Conservation (phyloP, 1,140 invertebrate species). For the Listronotus bonariensis region DNA sequence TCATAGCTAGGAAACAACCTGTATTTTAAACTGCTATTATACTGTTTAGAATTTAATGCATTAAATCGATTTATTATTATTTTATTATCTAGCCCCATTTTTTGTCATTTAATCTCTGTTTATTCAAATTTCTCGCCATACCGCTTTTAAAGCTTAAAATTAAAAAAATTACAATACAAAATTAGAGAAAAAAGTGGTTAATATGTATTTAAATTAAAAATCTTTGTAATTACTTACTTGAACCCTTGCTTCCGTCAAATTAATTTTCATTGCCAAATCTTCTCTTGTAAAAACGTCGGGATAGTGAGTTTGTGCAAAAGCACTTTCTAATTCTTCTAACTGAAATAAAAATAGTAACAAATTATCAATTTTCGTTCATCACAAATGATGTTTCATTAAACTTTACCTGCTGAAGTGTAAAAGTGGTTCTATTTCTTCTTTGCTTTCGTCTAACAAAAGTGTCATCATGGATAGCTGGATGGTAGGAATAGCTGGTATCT, state of each 20-base stretch:
- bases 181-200: too few species aligned
- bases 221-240: slow-evolving; percentile 71
- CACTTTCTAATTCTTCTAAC: slow-evolving; percentile 95
- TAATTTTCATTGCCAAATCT: slow-evolving; percentile 98
- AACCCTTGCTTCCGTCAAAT: slow-evolving; percentile 94
- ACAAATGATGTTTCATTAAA: background rate
- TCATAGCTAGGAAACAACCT: too few species aligned
- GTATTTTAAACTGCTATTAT: too few species aligned
- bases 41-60: too few species aligned
- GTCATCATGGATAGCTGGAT: slow-evolving; percentile 95
- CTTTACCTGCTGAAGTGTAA: slow-evolving; percentile 95
- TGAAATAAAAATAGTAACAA: slow-evolving; percentile 53
- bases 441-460: slow-evolving; percentile 95
- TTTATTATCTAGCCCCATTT: too few species aligned
- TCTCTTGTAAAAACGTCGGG: slow-evolving; percentile 97
- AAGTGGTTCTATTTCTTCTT: slow-evolving; percentile 93
- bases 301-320: slow-evolving; percentile 97
- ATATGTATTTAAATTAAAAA: too few species aligned
- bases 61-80: too few species aligned
- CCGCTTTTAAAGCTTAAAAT: too few species aligned
- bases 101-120: too few species aligned
- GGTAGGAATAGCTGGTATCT: slow-evolving; percentile 90
- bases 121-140: too few species aligned
- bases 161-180: too few species aligned
- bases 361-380: background rate